Evolutionary conservation across 2,113 vertebrate genomes (phyloP).

Genomic region (Hydropotes inermis): DNA sequence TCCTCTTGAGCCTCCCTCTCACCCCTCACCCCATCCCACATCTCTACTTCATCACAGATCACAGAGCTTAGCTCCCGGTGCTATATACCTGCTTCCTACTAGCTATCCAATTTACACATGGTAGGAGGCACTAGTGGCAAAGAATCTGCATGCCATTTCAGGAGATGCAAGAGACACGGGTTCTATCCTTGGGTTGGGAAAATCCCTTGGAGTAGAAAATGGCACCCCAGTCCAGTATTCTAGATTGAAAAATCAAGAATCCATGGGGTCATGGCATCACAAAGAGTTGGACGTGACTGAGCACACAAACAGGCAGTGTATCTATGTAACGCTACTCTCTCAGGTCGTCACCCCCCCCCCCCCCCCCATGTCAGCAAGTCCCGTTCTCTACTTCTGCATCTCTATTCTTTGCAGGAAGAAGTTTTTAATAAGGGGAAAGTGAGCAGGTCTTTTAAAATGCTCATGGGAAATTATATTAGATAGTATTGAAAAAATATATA

Average conservation of each 20-base stretch:
- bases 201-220: not conserved
- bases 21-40: not conserved
- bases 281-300: not conserved
- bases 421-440: not conserved
- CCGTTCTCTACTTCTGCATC: not conserved
- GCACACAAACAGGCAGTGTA: not conserved
- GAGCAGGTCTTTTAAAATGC: not conserved
- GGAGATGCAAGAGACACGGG: not conserved
- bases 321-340: not conserved
- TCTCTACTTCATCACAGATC: not conserved
- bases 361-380: not conserved
- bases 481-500: not conserved
- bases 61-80: not conserved
- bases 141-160: not conserved
- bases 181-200: not conserved
- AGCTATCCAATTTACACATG: not conserved
- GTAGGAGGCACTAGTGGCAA: not conserved
- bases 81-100: not conserved
- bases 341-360: not conserved
- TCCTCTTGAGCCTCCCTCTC: not conserved
- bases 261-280: not conserved
- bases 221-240: not conserved
- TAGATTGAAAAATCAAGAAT: not conserved
- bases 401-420: not conserved
- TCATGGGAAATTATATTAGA: not conserved